Base-by-base conservation (phyloP, 1,140 invertebrate genomes). In the Nephotettix cincticeps region DNA sequence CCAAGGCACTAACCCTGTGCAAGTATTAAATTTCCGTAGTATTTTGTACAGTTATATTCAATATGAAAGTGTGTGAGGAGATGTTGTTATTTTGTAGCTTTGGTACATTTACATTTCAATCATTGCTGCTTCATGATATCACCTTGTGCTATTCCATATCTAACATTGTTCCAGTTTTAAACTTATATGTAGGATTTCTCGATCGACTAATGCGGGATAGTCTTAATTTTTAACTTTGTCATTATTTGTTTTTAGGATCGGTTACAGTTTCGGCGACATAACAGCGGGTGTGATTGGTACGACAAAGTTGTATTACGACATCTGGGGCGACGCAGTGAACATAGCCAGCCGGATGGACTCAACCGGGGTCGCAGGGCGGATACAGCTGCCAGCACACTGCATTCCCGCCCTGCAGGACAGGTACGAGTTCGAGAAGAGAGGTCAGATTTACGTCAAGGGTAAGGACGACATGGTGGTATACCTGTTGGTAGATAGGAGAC, bases 301-400 rank as follows among this genome's bases (percentile, higher is more conserved):
- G 0, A 94, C 93, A 0, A 99, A 98, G 78, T 83, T 98, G 19
- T 95, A 96, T 77, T 99, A 98, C 75, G 97, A 99, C 80, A 98
- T 99, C 66, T 99, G 97, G 97, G 97, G 97, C 0, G 96, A 99
- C 82, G 95, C 97, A 0, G 96, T 98, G 0, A 99, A 99, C 82
- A 97, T 99, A 66, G 95, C 97, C 0, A 96, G 93, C 2, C 84
- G 97, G 66, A 98, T 94, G 97, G 97, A 99, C 79, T 96, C 94
- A 0, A 96, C 94, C 0, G 93, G 94, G 0, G 88, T 97, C 0
- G 85, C 89, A 4, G 92, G 93, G 68, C 84, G 90, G 66, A 95
- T 97, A 73, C 96, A 99, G 80, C 89, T 97, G 9, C 90, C 91
- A 0, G 90, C 90, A 76, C 86, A 89, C 45, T 92, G 91, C 75